phyloP scores from a whole-genome alignment of 2,113 vertebrate species.

The Microtus oregoni region DNA sequence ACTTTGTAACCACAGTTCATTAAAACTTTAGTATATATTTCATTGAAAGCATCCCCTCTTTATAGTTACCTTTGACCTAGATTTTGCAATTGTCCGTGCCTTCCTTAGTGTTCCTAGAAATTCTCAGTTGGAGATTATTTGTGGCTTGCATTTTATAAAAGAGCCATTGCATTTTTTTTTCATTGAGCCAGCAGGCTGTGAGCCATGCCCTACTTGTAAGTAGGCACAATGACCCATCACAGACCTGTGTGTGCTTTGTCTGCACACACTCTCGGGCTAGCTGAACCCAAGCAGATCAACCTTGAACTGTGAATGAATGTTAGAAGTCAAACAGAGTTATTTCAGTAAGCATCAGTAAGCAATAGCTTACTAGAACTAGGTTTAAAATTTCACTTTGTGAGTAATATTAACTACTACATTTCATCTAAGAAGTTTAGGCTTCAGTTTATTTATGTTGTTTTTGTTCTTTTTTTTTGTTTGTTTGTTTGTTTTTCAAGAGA shows the following conservation, averaged over 20 bases:
- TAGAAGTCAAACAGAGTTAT: background rate
- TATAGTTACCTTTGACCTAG: background rate
- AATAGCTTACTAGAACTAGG: background rate
- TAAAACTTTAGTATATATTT: background rate
- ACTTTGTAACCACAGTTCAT: background rate
- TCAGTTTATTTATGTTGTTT: background rate
- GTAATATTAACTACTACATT: background rate
- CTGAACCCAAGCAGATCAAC: background rate
- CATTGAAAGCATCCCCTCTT: background rate
- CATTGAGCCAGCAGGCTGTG: background rate
- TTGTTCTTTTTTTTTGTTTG: no score
- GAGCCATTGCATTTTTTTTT: background rate
- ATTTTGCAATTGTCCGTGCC: background rate
- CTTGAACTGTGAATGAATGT: background rate
- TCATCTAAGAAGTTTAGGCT: background rate
- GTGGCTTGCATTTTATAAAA: background rate
- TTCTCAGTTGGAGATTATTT: background rate
- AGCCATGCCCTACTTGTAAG: background rate
- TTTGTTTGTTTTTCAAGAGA: no score
- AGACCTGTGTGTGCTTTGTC: rapidly evolving
- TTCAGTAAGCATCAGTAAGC: background rate
- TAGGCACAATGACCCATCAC: background rate
- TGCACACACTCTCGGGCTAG: rapidly evolving
- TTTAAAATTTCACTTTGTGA: background rate
- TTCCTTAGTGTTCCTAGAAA: background rate